Base-by-base conservation (phyloP, 2,113 vertebrate genomes). In the Chionis minor region DNA sequence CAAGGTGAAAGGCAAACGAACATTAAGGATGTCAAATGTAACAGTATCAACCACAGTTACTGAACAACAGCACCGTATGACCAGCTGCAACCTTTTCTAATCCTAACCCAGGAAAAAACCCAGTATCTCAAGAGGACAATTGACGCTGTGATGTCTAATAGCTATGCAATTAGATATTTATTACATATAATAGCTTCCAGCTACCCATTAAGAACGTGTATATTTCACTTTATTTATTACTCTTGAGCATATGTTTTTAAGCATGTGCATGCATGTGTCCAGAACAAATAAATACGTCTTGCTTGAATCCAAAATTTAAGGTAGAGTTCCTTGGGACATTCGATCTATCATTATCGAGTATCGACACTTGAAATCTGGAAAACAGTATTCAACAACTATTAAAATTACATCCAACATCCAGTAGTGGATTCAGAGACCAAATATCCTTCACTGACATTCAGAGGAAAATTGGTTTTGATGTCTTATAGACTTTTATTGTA, bases 291-390 rank as follows among this genome's bases (percentile, higher is more conserved):
- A 78, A 61, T 5, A 20, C 0, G 8, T 32, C 8, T 91, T 59
- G 23, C 4, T n/a, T 33, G 8, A 86, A 88, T 67, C 1, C 18
- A 59, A 81, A 86, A 28, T 66, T 52, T 73, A 69, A 88, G 32
- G 18, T 47, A 51, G 17, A 72, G 20, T 8, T 77, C 42, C 23
- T 66, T 6, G 3, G 8, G 12, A 54, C 8, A 49, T 40, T 81
- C 47, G 3, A 85, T 19, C 2, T 35, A 28, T 56, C 4, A 26
- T 47, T 51, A 62, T 17, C 0, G 1, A 54, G 1, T 18, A 4
- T 28, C 80, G 15, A 18, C 62, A 42, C 11, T 40, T 66, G 19
- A 93, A 86, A 81, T 59, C 21, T 69, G 40, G 35, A 81, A 75
- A 92, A 81, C 5, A 16, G 1, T 58, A 44, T 58, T 92, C 13